These are phyloP conservation scores for Catostylus mosaicus DNA, from an alignment of 30 jellyfish, hydroid and myxozoan species.

Conservation along the genomic window DNA sequence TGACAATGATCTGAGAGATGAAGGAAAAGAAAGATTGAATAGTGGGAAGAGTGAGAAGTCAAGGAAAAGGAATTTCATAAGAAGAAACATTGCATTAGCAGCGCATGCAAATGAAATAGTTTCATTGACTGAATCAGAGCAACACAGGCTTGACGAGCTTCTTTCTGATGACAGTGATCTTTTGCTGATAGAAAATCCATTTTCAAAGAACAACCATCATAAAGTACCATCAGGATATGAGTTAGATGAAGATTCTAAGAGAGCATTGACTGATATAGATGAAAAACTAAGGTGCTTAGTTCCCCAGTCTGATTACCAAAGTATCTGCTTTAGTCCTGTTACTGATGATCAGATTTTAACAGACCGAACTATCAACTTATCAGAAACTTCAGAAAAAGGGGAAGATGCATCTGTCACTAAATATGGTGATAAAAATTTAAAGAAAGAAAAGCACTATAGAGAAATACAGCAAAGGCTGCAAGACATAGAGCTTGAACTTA, in stretches of 20 bases:
- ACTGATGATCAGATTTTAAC: constrained; percentile 15
- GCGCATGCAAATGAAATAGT: constrained; percentile 75
- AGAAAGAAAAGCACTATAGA: constrained; percentile 51
- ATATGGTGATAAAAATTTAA: constrained; percentile 68
- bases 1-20: neutral
- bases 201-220: constrained; percentile 29
- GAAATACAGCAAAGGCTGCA: constrained; percentile 49
- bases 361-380: constrained; percentile 16
- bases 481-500: constrained; percentile 59
- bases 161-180: constrained; percentile 83
- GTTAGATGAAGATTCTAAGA: constrained; percentile 38
- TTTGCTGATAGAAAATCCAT: constrained; percentile 76
- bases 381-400: neutral
- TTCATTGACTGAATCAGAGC: constrained; percentile 78
- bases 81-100: constrained; percentile 79
- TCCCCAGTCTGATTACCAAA: constrained; percentile 66
- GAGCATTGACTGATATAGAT: constrained; percentile 76
- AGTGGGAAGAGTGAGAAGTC: constrained; percentile 14
- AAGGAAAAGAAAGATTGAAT: neutral
- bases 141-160: constrained; percentile 74
- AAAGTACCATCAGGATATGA: constrained; percentile 48
- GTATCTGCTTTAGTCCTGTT: constrained; percentile 56
- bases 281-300: constrained; percentile 64
- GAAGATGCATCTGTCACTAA: constrained; percentile 3
- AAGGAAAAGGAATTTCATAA: constrained; percentile 57